These are phyloP conservation scores for Sebastiscus albofasciatus DNA, from an alignment of 2,797 vertebrate genomes.

Conservation along the genomic window DNA sequence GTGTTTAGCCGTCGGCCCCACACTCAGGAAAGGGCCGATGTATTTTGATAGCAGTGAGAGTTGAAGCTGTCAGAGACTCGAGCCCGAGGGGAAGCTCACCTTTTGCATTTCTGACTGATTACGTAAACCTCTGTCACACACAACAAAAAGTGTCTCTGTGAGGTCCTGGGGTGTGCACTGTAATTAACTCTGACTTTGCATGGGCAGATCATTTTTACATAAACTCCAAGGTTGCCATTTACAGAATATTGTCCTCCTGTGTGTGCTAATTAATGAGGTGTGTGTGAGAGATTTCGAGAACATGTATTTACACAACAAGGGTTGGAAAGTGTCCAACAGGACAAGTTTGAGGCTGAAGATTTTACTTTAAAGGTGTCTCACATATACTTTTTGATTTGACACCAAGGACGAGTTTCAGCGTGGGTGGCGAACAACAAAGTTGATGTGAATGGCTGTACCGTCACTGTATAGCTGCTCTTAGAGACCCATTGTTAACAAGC, in stretches of 20 bases:
- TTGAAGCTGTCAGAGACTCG: conserved; percentile 71
- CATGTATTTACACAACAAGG: conserved; percentile 17
- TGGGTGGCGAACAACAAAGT: conserved; percentile 6
- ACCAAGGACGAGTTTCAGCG: conserved; percentile 16
- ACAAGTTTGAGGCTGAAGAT: not conserved
- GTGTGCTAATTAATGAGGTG: conserved; percentile 47
- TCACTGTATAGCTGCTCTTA: not conserved
- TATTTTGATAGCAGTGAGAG: conserved; percentile 82
- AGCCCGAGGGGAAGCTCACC: conserved; percentile 76
- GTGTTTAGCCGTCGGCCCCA: conserved; percentile 60
- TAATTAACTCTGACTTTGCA: conserved; percentile 67
- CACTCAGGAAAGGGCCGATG: conserved; percentile 63
- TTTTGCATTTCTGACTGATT: conserved; percentile 80
- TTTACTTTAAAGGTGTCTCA: conserved; percentile 4
- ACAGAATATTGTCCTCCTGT: conserved; percentile 46
- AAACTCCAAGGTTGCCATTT: conserved; percentile 46
- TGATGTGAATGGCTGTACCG: conserved; percentile 1
- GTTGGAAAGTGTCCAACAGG: conserved; percentile 1
- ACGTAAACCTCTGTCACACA: conserved; percentile 73
- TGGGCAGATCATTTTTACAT: conserved; percentile 39
- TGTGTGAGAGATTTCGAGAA: not conserved
- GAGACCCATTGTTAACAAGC: conserved; percentile 2
- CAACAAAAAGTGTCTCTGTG: conserved; percentile 74
- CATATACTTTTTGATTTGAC: conserved; percentile 6
- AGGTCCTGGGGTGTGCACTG: conserved; percentile 17